A percentile compares a stretch with the other conserved stretches of the same genome.
phyloP scores from a whole-genome alignment of 1,140 invertebrate genomes.

The Nomia melanderi region DNA sequence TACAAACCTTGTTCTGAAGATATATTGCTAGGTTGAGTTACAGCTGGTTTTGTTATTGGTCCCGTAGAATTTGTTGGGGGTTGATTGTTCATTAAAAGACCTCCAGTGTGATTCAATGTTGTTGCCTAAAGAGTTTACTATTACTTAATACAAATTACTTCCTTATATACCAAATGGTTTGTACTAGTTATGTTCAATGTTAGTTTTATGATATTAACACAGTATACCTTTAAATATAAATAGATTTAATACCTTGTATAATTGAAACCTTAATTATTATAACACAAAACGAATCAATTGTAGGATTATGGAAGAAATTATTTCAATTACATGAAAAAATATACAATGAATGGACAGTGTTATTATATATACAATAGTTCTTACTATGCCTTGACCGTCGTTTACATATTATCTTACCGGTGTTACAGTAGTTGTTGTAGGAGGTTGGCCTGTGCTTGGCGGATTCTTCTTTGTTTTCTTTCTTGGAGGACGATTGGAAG shows the following conservation, averaged over 20 bases:
- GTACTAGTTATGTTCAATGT: not conserved
- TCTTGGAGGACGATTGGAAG: conserved; percentile 75
- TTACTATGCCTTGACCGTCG: not conserved
- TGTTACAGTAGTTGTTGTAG: conserved; percentile 67
- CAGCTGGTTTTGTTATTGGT: conserved; percentile 74
- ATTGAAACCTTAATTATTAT: not conserved
- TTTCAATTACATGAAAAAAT: not conserved
- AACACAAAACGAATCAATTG: not conserved
- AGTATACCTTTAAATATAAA: conserved; percentile 6
- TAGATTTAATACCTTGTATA: not conserved
- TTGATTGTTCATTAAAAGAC: conserved; percentile 78
- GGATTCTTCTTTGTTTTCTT: conserved; percentile 78
- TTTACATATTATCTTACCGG: conserved; percentile 73
- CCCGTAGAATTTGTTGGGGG: conserved; percentile 71
- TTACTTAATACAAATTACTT: conserved; percentile 31
- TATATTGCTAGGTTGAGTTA: conserved; percentile 76
- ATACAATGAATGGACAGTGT: not conserved
- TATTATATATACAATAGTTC: not conserved
- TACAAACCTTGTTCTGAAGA: conserved; percentile 76
- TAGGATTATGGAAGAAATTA: not conserved
- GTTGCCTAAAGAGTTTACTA: conserved; percentile 69
- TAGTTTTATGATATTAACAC: not conserved
- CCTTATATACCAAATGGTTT: conserved; percentile 6
- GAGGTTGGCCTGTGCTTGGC: conserved; percentile 60
- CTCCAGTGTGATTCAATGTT: conserved; percentile 77